Conservation (phyloP, 2,113 vertebrate species). For the Catagonus wagneri region DNA sequence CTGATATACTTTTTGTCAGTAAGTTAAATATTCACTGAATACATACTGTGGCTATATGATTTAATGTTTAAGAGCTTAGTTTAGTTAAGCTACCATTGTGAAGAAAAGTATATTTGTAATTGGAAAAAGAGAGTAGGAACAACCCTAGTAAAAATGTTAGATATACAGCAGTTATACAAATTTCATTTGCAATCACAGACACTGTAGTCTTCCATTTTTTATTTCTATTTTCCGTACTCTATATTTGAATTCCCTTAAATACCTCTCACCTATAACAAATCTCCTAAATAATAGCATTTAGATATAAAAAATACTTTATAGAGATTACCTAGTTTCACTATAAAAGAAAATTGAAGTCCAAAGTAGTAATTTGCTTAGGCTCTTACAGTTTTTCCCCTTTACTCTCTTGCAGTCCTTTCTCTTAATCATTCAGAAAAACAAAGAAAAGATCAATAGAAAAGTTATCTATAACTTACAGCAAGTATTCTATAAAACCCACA, state of each 20-base stretch:
- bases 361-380: background rate
- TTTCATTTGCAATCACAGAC: slow-evolving; percentile 22
- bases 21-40: background rate
- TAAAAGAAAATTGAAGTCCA: slow-evolving; percentile 28
- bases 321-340: background rate
- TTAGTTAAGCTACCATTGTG: background rate
- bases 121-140: background rate
- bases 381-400: background rate
- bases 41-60: background rate
- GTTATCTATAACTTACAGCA: too few species aligned
- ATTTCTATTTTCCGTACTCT: slow-evolving; percentile 48
- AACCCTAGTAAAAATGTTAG: slow-evolving; percentile 21
- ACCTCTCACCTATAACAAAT: background rate
- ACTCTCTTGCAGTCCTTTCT: background rate
- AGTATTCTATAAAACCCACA: slow-evolving; percentile 37
- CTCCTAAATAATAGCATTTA: background rate
- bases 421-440: slow-evolving; percentile 52
- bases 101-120: slow-evolving; percentile 13
- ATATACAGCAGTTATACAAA: background rate
- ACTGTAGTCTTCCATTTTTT: background rate
- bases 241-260: slow-evolving; percentile 6
- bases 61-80: slow-evolving; percentile 29
- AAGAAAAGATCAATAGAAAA: slow-evolving; percentile 35
- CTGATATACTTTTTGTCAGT: background rate
- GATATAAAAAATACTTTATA: slow-evolving; percentile 34